Conservation (phyloP, 64 coral and sea anemone species). For the Hydrozoanthus tunicans region DNA sequence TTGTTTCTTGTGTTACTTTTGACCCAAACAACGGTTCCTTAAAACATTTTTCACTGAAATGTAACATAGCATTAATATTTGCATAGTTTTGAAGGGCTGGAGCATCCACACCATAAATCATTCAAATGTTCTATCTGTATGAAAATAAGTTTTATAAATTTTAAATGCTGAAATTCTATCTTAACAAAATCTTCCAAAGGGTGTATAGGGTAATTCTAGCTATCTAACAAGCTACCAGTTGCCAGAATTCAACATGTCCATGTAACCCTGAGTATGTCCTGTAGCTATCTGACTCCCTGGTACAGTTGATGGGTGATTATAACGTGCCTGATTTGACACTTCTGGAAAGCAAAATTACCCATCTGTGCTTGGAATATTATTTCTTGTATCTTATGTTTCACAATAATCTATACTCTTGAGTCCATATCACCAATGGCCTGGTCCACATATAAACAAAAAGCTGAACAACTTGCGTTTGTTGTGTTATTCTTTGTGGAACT, state of each 20-base stretch:
- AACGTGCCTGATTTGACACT: conserved; percentile 33
- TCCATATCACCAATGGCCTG: conserved; percentile 37
- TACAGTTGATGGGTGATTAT: conserved; percentile 47
- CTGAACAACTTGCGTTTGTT: conserved; percentile 32
- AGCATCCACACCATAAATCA: conserved; percentile 28
- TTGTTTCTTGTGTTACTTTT: conserved; percentile 37
- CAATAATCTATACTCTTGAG: conserved; percentile 27
- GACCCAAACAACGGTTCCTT: conserved; percentile 28
- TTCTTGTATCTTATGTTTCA: conserved; percentile 42
- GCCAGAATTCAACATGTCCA: conserved; percentile 35
- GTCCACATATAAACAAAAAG: conserved; percentile 42
- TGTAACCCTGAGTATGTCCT: conserved; percentile 23
- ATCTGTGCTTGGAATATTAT: conserved; percentile 51
- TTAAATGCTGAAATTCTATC: conserved; percentile 39
- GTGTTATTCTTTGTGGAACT: conserved; percentile 3
- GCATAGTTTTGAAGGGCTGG: conserved; percentile 35
- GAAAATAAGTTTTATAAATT: conserved; percentile 37
- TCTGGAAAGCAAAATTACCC: conserved; percentile 28
- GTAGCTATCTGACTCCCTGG: conserved; percentile 28
- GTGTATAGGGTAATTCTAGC: conserved; percentile 28
- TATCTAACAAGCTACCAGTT: conserved; percentile 42
- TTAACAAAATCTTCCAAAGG: conserved; percentile 39
- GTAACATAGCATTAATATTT: conserved; percentile 45
- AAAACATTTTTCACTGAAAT: conserved; percentile 27
- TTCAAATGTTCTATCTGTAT: conserved; percentile 41